These are phyloP conservation scores for Spongilla lacustris DNA, from an alignment of 37 sponge, comb jelly and placozoan species.

Conservation along the genomic window DNA sequence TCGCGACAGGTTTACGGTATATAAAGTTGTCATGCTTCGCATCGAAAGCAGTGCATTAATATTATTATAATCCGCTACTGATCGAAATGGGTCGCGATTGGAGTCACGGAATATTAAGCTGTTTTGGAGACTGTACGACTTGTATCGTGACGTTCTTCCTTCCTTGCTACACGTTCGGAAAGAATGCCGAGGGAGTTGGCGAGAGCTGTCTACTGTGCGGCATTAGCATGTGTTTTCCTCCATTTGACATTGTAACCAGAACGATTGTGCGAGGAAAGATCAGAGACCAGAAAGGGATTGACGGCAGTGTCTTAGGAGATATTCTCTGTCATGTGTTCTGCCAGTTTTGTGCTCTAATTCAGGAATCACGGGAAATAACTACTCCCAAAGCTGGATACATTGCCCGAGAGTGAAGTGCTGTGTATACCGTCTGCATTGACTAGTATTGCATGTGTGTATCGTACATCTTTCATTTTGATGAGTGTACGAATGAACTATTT, in stretches of 20 bases:
- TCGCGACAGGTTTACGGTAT: no score
- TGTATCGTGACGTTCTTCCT: slow-evolving; percentile 71
- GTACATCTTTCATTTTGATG: no score
- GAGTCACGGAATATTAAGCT: slow-evolving; percentile 60
- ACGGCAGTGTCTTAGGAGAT: slow-evolving; percentile 25
- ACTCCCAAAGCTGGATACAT: no score
- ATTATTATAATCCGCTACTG: no score
- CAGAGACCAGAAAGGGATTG: slow-evolving; percentile 37
- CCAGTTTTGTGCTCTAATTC: slow-evolving; percentile 5
- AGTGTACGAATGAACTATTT: no score
- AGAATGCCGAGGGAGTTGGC: slow-evolving; percentile 69
- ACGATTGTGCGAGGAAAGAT: slow-evolving; percentile 40
- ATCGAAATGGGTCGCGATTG: slow-evolving; percentile 57
- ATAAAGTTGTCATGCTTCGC: no score
- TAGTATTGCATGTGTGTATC: no score
- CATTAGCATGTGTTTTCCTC: slow-evolving; percentile 53
- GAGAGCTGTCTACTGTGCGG: slow-evolving; percentile 68
- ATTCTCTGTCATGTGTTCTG: slow-evolving; percentile 26
- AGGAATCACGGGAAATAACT: slow-evolving; percentile 23
- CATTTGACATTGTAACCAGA: slow-evolving; percentile 48
- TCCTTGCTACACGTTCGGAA: slow-evolving; percentile 73
- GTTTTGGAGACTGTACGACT: slow-evolving; percentile 68
- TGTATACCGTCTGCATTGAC: no score
- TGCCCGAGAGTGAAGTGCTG: no score
- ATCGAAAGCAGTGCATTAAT: no score